phyloP scores from a whole-genome alignment of 2,888 invertebrate species.

The Drosophila kanekoi region DNA sequence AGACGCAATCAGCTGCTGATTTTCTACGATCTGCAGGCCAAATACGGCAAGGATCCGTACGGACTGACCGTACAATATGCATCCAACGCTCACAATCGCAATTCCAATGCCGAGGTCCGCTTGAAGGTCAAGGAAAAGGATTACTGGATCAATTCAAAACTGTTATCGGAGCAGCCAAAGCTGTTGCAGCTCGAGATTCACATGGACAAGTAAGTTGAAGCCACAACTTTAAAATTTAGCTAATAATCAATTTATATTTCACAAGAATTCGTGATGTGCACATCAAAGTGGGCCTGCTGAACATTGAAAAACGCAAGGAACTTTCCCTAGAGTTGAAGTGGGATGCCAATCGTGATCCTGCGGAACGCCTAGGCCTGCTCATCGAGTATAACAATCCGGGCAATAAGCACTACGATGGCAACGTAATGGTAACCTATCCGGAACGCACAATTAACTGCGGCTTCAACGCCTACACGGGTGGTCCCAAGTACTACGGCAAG shows the following conservation, averaged over 20 bases:
- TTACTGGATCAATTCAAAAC: conserved; percentile 89
- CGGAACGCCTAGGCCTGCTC: conserved; percentile 86
- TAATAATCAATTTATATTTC: not conserved
- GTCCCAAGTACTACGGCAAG: conserved; percentile 84
- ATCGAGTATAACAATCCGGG: conserved; percentile 88
- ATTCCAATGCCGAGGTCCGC: conserved; percentile 88
- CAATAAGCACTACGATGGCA: conserved; percentile 88
- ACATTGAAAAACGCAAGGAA: conserved; percentile 88
- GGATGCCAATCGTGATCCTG: conserved; percentile 94
- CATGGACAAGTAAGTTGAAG: conserved; percentile 89
- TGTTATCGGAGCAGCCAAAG: conserved; percentile 89
- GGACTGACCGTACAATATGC: conserved; percentile 88
- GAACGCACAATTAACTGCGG: conserved; percentile 90
- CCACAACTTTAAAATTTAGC: no score
- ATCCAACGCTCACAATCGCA: conserved; percentile 87
- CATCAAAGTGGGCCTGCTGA: conserved; percentile 88
- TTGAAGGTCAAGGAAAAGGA: conserved; percentile 88
- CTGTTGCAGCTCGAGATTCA: conserved; percentile 90
- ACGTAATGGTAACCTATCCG: conserved; percentile 90
- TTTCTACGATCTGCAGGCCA: conserved; percentile 89
- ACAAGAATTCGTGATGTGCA: conserved; percentile 90
- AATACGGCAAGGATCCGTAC: conserved; percentile 88
- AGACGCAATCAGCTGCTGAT: conserved; percentile 89
- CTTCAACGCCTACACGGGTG: conserved; percentile 86
- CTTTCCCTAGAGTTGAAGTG: conserved; percentile 91